Evolutionary conservation across 2,888 invertebrate species (phyloP), one percentile per base, ranked within the genome.

Genomic region (Drosophila macrospina): DNA sequence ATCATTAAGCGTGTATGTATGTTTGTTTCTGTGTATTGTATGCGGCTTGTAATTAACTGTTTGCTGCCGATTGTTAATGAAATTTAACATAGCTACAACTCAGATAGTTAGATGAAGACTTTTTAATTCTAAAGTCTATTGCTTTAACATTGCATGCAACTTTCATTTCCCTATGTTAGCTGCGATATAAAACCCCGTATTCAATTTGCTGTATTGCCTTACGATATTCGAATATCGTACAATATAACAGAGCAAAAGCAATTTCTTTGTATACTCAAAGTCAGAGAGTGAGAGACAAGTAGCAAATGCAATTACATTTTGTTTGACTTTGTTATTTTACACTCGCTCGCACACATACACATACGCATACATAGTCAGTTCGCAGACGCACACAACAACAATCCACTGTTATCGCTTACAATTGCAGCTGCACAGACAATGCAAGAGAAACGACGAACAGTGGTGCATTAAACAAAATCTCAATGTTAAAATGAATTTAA

Each of bases 261-360:
- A 69, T 50, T 65, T 54, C 76, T 44, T 57, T 75, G 65, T 52
- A 60, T 64, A 48, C 28, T 5, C 45, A 39, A 26, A 52, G 37
- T 28, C 42, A 42, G 42, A 16, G 55, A 42, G 48, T 28, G 59
- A 70, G 74, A 75, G 56, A 61, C 6, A 24, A 42, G 56, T 39
- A 69, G 51, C 59, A 83, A 80, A 73, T 55, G 69, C 56, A 83
- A 69, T 68, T 77, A 68, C 64, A 41, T 48, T 67, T 66, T 64
- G 50, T 79, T 78, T 71, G 68, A 42, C 42, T 76, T 76, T 61
- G 69, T 72, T 71, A 30, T 71, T 75, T 59, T 28, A 75, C 60
- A 69, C 60, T 48, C 41, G 32, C 64, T 13, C 39, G 28, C 62
- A 51, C 59, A 59, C 44, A 30, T 11, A 28, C 24, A 15, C 52